These are phyloP conservation scores for Aphelenchoides avenae DNA, from an alignment of 1,140 invertebrate genomes.

Conservation along the genomic window DNA sequence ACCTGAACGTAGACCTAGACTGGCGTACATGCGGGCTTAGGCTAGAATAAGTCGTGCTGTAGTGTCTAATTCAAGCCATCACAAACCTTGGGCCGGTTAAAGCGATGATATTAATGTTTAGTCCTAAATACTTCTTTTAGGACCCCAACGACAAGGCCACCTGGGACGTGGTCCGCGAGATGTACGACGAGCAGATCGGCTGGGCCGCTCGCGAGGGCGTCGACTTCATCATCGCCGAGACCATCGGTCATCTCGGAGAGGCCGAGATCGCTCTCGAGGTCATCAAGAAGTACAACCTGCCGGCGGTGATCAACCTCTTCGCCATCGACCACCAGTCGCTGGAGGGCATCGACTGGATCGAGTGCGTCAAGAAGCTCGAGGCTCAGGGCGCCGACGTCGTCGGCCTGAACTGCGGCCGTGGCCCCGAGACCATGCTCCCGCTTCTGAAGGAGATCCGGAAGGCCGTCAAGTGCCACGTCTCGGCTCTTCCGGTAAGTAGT, in stretches of 20 bases:
- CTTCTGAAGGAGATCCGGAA: not conserved
- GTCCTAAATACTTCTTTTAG: too few relatives aligned
- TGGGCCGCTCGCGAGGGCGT: constrained; percentile 54
- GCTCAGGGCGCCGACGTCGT: constrained; percentile 55
- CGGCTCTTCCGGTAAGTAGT: not conserved
- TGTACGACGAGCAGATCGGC: constrained; percentile 55
- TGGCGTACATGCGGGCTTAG: too few relatives aligned
- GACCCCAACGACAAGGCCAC: constrained; percentile 26
- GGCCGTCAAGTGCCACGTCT: constrained; percentile 3
- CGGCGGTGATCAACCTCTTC: constrained; percentile 48
- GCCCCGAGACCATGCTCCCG: constrained; percentile 45
- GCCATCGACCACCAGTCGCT: constrained; percentile 11
- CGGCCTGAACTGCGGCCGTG: constrained; percentile 54
- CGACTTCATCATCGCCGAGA: constrained; percentile 57
- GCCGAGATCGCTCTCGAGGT: constrained; percentile 51
- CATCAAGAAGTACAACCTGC: constrained; percentile 49
- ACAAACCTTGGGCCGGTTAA: too few relatives aligned
- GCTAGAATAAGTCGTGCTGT: too few relatives aligned
- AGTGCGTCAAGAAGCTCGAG: constrained; percentile 32
- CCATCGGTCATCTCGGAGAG: constrained; percentile 51
- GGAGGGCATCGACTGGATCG: constrained; percentile 8
- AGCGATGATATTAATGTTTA: too few relatives aligned
- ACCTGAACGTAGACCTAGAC: too few relatives aligned
- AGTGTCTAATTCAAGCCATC: too few relatives aligned
- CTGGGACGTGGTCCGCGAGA: constrained; percentile 3